These are phyloP conservation scores for Tarsius wallacei DNA, from an alignment of 2,797 vertebrate species.

Conservation along the genomic window DNA sequence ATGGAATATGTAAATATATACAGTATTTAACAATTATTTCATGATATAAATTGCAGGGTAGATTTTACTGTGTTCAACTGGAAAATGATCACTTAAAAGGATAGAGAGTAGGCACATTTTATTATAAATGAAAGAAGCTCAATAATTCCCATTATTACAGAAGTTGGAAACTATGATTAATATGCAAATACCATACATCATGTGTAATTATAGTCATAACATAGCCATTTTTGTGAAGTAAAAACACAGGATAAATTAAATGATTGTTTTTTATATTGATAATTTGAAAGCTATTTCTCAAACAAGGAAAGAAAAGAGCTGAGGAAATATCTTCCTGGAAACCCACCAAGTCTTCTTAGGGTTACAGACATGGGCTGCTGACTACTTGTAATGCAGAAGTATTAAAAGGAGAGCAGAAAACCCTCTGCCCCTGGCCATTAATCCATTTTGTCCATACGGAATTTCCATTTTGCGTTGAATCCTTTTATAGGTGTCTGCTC, in stretches of 20 bases:
- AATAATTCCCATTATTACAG: constrained; percentile 49
- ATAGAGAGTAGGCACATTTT: neutral
- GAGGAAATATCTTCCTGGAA: constrained; percentile 78
- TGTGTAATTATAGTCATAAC: constrained; percentile 32
- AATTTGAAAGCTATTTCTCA: constrained; percentile 82
- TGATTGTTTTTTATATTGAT: constrained; percentile 49
- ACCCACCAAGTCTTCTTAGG: constrained; percentile 70
- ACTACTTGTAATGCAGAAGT: constrained; percentile 50
- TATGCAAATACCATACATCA: constrained; percentile 39
- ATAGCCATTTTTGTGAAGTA: neutral
- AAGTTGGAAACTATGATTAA: constrained; percentile 22
- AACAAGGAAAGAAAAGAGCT: constrained; percentile 72
- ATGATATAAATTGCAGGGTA: neutral
- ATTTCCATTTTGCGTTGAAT: constrained; percentile 71
- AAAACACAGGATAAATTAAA: constrained; percentile 18
- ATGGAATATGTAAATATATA: neutral
- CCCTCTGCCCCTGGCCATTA: constrained; percentile 62
- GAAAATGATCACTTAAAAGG: constrained; percentile 48
- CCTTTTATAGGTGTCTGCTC: constrained; percentile 70
- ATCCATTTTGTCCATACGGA: constrained; percentile 43
- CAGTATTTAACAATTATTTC: neutral
- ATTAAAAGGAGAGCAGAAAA: constrained; percentile 78
- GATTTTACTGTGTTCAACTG: neutral
- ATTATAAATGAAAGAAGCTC: constrained; percentile 28
- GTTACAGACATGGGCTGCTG: constrained; percentile 63